phyloP scores from a whole-genome alignment of 2,113 vertebrate species.

The Lophius piscatorius region DNA sequence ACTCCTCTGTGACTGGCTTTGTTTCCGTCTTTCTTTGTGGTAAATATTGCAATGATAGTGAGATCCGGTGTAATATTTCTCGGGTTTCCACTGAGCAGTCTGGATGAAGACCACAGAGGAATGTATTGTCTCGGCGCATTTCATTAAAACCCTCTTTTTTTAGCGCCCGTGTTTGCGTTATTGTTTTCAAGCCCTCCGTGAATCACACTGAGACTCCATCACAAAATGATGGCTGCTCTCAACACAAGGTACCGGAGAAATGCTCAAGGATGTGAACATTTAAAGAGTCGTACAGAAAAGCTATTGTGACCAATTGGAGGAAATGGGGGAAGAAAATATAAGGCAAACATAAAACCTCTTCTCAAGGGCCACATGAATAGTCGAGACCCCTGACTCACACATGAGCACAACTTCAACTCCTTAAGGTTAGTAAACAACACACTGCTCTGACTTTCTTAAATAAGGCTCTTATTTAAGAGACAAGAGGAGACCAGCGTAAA shows the following conservation, averaged over 20 bases:
- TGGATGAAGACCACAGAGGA: conserved; percentile 45
- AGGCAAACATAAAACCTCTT: conserved; percentile 62
- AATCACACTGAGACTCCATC: conserved; percentile 63
- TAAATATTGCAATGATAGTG: conserved; percentile 29
- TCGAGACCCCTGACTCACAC: conserved; percentile 43
- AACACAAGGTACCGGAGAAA: conserved; percentile 71
- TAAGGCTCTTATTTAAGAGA: conserved; percentile 39
- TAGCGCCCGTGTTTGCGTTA: conserved; percentile 64
- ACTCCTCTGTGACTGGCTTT: conserved; percentile 5
- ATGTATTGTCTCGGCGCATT: conserved; percentile 57
- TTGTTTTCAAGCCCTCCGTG: conserved; percentile 63
- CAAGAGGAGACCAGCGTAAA: conserved; percentile 26
- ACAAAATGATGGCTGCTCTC: conserved; percentile 57
- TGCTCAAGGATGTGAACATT: conserved; percentile 76
- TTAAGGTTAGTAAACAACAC: conserved; percentile 59
- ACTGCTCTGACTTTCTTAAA: conserved; percentile 46
- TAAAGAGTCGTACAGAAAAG: conserved; percentile 75
- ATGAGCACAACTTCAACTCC: conserved; percentile 36
- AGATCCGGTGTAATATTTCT: conserved; percentile 39
- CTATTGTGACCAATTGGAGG: conserved; percentile 70
- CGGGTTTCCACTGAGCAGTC: conserved; percentile 43
- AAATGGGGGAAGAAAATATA: conserved; percentile 57
- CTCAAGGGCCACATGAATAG: conserved; percentile 58
- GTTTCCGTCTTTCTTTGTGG: conserved; percentile 20
- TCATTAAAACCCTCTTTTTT: conserved; percentile 69